phyloP scores from a whole-genome alignment of 2,797 vertebrate genomes.

The Clarias laeviceps region DNA sequence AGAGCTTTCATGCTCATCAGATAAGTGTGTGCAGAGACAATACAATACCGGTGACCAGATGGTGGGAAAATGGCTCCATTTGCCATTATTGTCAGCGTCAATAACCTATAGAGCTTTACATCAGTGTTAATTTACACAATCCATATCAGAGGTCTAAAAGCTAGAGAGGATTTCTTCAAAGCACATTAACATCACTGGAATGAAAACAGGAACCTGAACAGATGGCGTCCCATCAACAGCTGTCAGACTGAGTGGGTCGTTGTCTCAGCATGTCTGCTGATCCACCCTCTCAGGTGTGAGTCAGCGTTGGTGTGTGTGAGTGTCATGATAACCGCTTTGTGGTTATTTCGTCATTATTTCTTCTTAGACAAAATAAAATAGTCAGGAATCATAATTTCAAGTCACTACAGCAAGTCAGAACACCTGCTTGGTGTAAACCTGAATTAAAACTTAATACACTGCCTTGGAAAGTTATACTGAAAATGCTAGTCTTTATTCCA shows the following conservation, averaged over 20 bases:
- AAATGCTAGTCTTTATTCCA: background rate
- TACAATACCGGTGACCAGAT: slow-evolving; percentile 8
- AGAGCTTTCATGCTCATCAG: slow-evolving; percentile 6
- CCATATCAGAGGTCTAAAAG: slow-evolving; percentile 22
- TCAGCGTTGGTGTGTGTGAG: slow-evolving; percentile 16
- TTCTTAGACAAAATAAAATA: background rate
- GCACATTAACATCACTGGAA: background rate
- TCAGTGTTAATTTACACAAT: slow-evolving; percentile 40
- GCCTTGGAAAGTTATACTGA: background rate
- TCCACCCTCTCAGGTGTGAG: slow-evolving; percentile 41
- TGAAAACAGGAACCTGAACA: slow-evolving; percentile 20
- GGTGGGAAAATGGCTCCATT: slow-evolving; percentile 9
- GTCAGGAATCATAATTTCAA: background rate
- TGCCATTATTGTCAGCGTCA: slow-evolving; percentile 28
- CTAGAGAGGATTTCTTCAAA: background rate
- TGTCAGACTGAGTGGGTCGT: slow-evolving; percentile 33
- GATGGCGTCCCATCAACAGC: slow-evolving; percentile 40
- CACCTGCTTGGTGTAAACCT: background rate
- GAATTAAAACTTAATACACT: background rate
- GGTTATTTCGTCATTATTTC: background rate
- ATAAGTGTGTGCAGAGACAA: slow-evolving; percentile 16
- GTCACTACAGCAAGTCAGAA: background rate
- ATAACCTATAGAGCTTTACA: slow-evolving; percentile 2
- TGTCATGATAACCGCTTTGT: slow-evolving; percentile 16
- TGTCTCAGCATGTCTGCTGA: slow-evolving; percentile 39